phyloP scores from a whole-genome alignment of 2,797 vertebrate species.

The Periophthalmus magnuspinnatus region DNA sequence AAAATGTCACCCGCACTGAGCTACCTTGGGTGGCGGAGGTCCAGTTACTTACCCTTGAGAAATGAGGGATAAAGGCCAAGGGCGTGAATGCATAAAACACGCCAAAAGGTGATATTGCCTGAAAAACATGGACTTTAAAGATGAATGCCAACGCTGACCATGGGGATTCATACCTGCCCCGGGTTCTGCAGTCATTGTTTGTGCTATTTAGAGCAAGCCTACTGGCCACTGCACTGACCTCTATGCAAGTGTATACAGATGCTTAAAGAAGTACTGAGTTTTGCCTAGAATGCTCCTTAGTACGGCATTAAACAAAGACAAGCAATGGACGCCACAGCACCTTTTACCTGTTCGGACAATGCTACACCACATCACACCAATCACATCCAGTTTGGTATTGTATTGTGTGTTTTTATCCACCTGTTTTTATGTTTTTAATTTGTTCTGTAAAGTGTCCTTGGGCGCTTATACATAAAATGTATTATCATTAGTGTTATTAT shows the following conservation, averaged over 20 bases:
- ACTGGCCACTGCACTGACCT: constrained; percentile 29
- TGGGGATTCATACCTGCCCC: constrained; percentile 52
- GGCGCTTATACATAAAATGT: too few relatives aligned
- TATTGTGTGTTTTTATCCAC: too few relatives aligned
- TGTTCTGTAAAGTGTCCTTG: too few relatives aligned
- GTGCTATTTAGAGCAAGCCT: constrained; percentile 39
- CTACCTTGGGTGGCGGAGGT: constrained; percentile 29
- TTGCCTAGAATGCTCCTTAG: too few relatives aligned
- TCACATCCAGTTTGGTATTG: too few relatives aligned
- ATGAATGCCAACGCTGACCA: constrained; percentile 59
- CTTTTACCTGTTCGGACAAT: too few relatives aligned
- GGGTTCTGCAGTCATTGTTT: constrained; percentile 29
- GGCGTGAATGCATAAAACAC: constrained; percentile 40
- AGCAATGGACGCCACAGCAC: too few relatives aligned
- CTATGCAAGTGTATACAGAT: constrained; percentile 16
- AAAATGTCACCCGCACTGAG: constrained; percentile 54
- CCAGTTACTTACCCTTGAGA: constrained; percentile 45
- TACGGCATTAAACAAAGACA: too few relatives aligned
- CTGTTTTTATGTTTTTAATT: too few relatives aligned
- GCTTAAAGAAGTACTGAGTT: too few relatives aligned
- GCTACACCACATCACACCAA: too few relatives aligned
- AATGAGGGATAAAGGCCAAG: constrained; percentile 39
- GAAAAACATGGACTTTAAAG: constrained; percentile 42
- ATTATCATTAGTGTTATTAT: too few relatives aligned
- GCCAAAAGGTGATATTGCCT: constrained; percentile 50